Base-by-base conservation (phyloP, 1,140 invertebrate genomes). In the Papilio machaon region DNA sequence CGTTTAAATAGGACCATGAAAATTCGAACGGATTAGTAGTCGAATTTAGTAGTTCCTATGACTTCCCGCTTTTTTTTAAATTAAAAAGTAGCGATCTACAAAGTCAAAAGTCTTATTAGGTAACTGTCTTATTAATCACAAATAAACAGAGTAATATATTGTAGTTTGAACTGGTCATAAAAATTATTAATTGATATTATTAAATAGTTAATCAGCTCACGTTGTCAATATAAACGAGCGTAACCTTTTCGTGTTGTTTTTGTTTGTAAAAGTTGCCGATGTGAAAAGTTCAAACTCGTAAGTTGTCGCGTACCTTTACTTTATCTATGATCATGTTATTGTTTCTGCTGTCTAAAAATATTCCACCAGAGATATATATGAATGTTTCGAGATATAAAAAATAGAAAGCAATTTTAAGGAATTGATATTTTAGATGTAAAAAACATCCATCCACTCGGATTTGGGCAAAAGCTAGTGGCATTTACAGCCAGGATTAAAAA, bases 181-280 rank as follows among this genome's bases (percentile, higher is more conserved):
- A n/a, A n/a, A n/a, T 58, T 58, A 17, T 13, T 54, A 54, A 54
- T 67, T 67, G 10, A 4, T 30, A 13, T 35, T 67, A 67, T 23
- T 30, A 67, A 67, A 30, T 35, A 13, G 23, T 15, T 8, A 70
- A 30, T 30, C 60, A 30, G 64, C 30, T 35, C 5, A 35, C 30
- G 30, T 38, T 70, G 75, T 38, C 75, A 77, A 77, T 77, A 77
- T 13, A 77, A 23, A 17, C 52, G 74, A 23, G 30, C 54, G 49
- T 78, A 78, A 78, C 75, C 75, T 78, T 78, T 78, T 52, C 15
- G 74, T 52, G 46, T 76, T 10, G 74, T 47, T 49, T 52, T 76
- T 76, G 38, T 43, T 76, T 74, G 46, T 46, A 74, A 47, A 30
- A 30, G 19, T 30, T 54, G 74, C 47, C 74, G 49, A 54, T 76